Base-by-base conservation (phyloP, 2,797 vertebrate genomes). In the Microchirus variegatus region DNA sequence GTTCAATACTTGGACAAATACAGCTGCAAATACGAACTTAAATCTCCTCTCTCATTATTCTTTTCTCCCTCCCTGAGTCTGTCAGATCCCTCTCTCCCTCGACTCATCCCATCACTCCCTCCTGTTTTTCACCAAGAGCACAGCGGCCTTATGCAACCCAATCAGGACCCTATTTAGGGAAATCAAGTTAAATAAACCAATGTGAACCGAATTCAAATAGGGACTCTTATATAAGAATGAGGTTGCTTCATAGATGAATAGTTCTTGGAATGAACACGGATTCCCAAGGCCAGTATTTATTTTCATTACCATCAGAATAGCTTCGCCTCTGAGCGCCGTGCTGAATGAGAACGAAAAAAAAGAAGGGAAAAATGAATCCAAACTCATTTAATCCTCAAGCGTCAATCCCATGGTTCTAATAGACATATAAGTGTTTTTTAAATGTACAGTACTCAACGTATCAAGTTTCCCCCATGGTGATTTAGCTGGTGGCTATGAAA, bases 271-370 rank as follows among this genome's bases (percentile, higher is more conserved):
- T 1, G 76, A 82, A 87, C 88, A 78, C 80, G 81, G 88, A 92
- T 94, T 95, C 92, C 91, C 92, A 94, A 93, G 88, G 76, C 71
- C 81, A 90, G 86, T 92, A 90, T 95, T 94, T 95, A 93, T 95
- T 95, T 95, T 94, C 90, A 91, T 91, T 92, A 86, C 84, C 84
- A 72, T 91, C 84, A 84, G 88, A 94, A 93, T 87, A 92, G 90
- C 51, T 80, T 78, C 2, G 72, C 67, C 78, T 71, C 43, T 36
- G 60, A 83, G 90, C 83, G 37, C 43, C 10, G 45, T 73, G 63
- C 63, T 15, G 43, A 81, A 70, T 45, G 60, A 59, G 49, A 56
- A 67, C 12, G 0, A 75, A 79, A 37, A 66, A 22, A 22, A 22
- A 2, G 2, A 64, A 47, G 69, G 62, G 36, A 64, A 31, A 77